Percentiles rank a stretch among this genome's conserved stretches.
Conservation (phyloP, 2,113 vertebrate species). For the Eubucco bourcierii region DNA sequence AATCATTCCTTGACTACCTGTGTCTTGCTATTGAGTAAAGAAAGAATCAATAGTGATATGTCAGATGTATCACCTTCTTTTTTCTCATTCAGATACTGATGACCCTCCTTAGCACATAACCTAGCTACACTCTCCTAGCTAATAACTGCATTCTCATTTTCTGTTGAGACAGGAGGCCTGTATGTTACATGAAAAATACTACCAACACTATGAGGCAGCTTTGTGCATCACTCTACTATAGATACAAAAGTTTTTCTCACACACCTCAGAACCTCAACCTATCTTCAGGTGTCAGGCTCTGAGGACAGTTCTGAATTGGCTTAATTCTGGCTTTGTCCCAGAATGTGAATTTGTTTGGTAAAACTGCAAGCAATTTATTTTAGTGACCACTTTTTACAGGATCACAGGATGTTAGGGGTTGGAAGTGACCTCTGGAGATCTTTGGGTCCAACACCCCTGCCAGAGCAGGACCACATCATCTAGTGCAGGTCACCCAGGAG, state of each 20-base stretch:
- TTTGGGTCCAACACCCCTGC: too few relatives aligned
- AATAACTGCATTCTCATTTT: not conserved
- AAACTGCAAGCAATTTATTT: not conserved
- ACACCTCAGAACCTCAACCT: fast-evolving
- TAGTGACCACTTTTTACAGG: not conserved
- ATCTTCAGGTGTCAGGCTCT: not conserved
- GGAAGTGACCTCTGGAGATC: too few relatives aligned
- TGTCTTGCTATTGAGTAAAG: not conserved
- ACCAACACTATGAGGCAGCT: not conserved
- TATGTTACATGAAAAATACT: not conserved
- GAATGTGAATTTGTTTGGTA: not conserved
- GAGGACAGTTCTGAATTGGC: not conserved
- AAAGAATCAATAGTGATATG: not conserved
- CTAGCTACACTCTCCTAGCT: not conserved
- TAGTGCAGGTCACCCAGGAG: too few relatives aligned
- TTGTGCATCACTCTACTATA: not conserved
- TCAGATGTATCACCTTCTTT: not conserved
- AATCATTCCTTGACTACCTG: not conserved
- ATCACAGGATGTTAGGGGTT: too few relatives aligned
- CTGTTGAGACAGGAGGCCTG: fast-evolving
- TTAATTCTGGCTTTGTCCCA: not conserved
- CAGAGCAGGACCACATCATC: too few relatives aligned
- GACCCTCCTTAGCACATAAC: not conserved
- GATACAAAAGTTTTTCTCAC: not conserved
- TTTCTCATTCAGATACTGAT: not conserved